Evolutionary conservation across 1,140 invertebrate species (phyloP).

Genomic region (Macrocentrus cingulum): DNA sequence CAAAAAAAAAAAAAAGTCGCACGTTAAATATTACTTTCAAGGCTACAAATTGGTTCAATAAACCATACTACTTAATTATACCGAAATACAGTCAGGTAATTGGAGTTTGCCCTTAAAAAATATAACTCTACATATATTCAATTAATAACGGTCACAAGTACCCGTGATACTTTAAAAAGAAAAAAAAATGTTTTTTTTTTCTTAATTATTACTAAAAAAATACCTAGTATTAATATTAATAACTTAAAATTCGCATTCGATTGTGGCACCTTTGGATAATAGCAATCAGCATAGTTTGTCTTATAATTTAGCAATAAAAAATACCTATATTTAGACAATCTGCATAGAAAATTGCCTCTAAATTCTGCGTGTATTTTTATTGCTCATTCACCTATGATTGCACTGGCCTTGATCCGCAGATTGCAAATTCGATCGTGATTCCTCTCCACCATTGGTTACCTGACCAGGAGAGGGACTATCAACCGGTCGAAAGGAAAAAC

Average conservation of each 20-base stretch:
- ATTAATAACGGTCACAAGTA: not conserved
- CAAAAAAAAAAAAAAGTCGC: constrained; percentile 16
- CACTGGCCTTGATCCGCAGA: constrained; percentile 36
- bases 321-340: not conserved
- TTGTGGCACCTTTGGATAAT: constrained; percentile 32
- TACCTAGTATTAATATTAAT: constrained; percentile 3
- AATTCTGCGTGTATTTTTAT: constrained; percentile 1
- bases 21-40: not conserved
- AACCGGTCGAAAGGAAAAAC: constrained; percentile 60
- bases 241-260: constrained; percentile 31
- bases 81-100: constrained; percentile 22
- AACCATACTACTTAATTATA: constrained; percentile 3
- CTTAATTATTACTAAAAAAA: not conserved
- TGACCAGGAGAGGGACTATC: constrained; percentile 59
- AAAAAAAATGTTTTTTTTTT: not conserved
- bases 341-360: constrained; percentile 7
- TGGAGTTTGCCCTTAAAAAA: constrained; percentile 16
- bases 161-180: constrained; percentile 9
- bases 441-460: constrained; percentile 39
- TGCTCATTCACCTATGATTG: constrained; percentile 39
- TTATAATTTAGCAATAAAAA: not conserved
- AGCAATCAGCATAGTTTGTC: constrained; percentile 24
- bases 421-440: constrained; percentile 44
- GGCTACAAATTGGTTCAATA: constrained; percentile 10
- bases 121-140: constrained; percentile 19